Percentiles rank a stretch among this genome's conserved stretches.
phyloP scores from a whole-genome alignment of 2,797 vertebrate species.

The Enteromius argenteus region DNA sequence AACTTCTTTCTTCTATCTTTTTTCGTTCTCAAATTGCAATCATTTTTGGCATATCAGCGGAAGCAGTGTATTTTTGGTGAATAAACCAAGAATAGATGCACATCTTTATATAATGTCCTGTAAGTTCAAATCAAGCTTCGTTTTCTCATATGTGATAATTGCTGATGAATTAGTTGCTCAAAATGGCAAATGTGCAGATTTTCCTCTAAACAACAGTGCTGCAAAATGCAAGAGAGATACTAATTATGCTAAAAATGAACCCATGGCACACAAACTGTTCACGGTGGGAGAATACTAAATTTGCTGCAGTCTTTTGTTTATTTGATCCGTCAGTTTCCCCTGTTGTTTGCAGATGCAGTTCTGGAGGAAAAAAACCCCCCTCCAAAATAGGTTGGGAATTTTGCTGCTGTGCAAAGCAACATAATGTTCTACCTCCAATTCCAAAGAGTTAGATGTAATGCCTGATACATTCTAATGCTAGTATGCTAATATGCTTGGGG shows the following conservation, averaged over 20 bases:
- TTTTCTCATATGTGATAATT: constrained; percentile 27
- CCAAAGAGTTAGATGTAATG: constrained; percentile 40
- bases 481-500: constrained; percentile 67
- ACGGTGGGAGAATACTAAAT: constrained; percentile 56
- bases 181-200: constrained; percentile 39
- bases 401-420: constrained; percentile 41
- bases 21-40: not conserved
- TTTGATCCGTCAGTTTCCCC: constrained; percentile 54
- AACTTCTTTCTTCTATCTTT: not conserved
- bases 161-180: constrained; percentile 25
- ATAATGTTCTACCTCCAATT: constrained; percentile 53
- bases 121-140: constrained; percentile 15
- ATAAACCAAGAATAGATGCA: not conserved
- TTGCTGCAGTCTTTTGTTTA: constrained; percentile 58
- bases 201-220: constrained; percentile 42
- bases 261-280: constrained; percentile 52
- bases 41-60: not conserved
- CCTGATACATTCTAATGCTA: constrained; percentile 57
- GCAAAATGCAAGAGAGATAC: constrained; percentile 43
- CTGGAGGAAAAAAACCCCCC: constrained; percentile 14
- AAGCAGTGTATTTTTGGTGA: not conserved
- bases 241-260: constrained; percentile 60
- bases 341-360: constrained; percentile 63
- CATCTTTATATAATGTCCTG: not conserved
- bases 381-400: constrained; percentile 40